Conservation (phyloP, 2,888 invertebrate species). For the Yponomeuta evonymella region DNA sequence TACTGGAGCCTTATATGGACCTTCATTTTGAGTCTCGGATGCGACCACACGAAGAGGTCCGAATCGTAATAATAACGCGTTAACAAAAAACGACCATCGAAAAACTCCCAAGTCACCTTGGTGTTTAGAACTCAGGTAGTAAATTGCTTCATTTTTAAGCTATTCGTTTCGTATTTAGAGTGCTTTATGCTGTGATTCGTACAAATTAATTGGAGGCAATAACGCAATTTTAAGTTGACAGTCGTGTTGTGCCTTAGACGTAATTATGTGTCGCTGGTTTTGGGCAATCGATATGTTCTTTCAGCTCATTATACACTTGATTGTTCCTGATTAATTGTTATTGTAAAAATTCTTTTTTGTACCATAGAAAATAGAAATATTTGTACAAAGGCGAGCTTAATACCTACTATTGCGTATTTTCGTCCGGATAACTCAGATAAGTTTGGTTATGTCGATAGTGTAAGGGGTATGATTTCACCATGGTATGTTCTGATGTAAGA, state of each 20-base stretch:
- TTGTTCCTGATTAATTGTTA: no score
- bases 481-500: no score
- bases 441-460: no score
- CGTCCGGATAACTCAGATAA: no score
- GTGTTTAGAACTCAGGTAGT: slow-evolving; percentile 68
- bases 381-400: no score
- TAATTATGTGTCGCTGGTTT: neutral
- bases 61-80: slow-evolving; percentile 53
- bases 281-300: neutral
- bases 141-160: slow-evolving; percentile 67
- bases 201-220: neutral
- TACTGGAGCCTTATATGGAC: neutral
- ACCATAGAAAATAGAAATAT: no score
- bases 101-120: slow-evolving; percentile 69
- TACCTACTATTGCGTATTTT: no score
- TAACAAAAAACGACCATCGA: slow-evolving; percentile 51
- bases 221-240: slow-evolving; percentile 1
- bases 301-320: no score
- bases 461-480: no score
- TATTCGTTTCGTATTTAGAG: slow-evolving; percentile 38
- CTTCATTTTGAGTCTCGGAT: neutral
- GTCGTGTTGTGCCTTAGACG: neutral
- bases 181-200: slow-evolving; percentile 4
- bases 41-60: slow-evolving; percentile 59
- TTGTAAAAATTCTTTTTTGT: no score